Conservation (phyloP, 2,888 invertebrate species). For the Drosophila meridionalis region DNA sequence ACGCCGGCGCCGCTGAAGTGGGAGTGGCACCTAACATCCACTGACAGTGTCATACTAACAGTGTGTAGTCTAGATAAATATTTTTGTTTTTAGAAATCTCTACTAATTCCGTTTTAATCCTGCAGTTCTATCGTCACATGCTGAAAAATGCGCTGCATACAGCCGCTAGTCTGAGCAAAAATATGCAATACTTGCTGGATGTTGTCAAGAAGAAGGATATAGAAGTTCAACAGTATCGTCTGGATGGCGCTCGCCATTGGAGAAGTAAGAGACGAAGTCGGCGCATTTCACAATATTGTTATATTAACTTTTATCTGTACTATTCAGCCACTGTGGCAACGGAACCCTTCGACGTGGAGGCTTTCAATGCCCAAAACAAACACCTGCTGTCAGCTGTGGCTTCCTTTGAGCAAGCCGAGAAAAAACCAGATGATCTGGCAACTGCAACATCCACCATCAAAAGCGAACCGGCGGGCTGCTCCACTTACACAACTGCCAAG, state of each 20-base stretch:
- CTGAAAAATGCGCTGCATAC: constrained; percentile 60
- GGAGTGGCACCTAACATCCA: constrained; percentile 68
- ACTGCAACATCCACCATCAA: constrained; percentile 1
- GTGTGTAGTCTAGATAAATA: background rate
- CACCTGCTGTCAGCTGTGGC: constrained; percentile 28
- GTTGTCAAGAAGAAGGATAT: constrained; percentile 78
- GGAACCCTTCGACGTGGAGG: constrained; percentile 57
- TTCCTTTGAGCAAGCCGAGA: constrained; percentile 12
- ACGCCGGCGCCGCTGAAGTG: constrained; percentile 64
- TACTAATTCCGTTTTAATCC: background rate
- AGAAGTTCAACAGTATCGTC: constrained; percentile 81
- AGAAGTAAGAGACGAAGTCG: constrained; percentile 61
- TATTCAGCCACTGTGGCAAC: constrained; percentile 75
- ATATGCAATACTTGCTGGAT: constrained; percentile 63
- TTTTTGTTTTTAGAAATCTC: too few relatives aligned
- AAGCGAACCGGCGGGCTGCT: background rate
- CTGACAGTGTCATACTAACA: constrained; percentile 29
- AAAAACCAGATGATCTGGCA: background rate
- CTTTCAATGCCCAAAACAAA: constrained; percentile 48
- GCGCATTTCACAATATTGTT: too few relatives aligned
- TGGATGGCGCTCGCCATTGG: constrained; percentile 75
- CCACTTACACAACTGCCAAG: constrained; percentile 6
- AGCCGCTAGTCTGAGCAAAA: constrained; percentile 51
- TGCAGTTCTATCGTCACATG: constrained; percentile 69
- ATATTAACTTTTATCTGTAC: background rate